Conservation (phyloP, 2,113 vertebrate genomes). For the Dipodomys stephensi region DNA sequence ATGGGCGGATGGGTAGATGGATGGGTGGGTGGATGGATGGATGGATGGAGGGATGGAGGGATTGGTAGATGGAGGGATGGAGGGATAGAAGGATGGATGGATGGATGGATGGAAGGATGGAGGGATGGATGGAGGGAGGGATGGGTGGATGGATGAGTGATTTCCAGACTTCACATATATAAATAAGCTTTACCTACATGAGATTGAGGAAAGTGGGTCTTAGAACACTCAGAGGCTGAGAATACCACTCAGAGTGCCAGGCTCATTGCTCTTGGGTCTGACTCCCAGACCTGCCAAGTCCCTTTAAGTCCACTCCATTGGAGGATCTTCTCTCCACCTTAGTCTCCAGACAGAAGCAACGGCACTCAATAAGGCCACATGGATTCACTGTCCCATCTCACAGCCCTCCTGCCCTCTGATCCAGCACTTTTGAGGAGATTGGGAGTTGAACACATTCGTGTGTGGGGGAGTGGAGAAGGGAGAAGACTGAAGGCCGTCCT, state of each 20-base stretch:
- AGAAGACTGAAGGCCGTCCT: background rate
- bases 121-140: background rate
- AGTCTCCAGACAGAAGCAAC: background rate
- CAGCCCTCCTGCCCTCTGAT: background rate
- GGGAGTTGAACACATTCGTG: no score
- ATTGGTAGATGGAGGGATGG: no score
- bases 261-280: background rate
- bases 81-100: background rate
- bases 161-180: no score
- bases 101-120: no score
- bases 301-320: no score
- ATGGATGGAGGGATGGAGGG: background rate
- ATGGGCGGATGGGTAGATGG: no score
- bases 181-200: background rate
- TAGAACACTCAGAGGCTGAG: background rate
- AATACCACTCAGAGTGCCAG: fast-evolving
- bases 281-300: fast-evolving
- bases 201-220: background rate
- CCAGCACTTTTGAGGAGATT: fast-evolving
- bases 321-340: background rate
- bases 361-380: background rate
- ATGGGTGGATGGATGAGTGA: background rate
- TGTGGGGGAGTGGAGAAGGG: no score
- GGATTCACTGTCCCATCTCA: background rate
- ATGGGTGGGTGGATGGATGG: no score